A percentile compares a stretch with the other conserved stretches of the same genome.
phyloP scores from a whole-genome alignment of 2,797 vertebrate genomes.

The Prunella strophiata region DNA sequence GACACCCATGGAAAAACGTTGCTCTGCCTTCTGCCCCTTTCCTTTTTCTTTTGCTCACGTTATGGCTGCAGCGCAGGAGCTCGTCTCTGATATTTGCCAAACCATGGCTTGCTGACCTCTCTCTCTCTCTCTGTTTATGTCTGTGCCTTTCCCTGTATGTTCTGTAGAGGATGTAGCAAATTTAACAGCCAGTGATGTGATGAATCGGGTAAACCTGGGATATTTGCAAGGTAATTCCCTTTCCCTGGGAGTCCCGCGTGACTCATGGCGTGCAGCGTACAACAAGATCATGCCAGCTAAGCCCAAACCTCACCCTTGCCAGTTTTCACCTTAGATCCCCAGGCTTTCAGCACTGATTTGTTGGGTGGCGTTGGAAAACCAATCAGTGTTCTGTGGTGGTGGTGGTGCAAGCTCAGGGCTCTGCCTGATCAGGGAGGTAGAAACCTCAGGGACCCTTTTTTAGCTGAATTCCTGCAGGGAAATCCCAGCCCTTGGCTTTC shows the following conservation, averaged over 20 bases:
- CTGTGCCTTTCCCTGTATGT: constrained; percentile 79
- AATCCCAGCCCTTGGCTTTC: not conserved
- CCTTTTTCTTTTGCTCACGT: constrained; percentile 49
- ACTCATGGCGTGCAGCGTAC: constrained; percentile 51
- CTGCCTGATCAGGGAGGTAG: not conserved
- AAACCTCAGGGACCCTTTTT: not conserved
- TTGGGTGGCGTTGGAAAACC: not conserved
- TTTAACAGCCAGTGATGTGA: constrained; percentile 99
- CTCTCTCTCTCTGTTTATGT: constrained; percentile 80
- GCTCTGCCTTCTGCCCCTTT: constrained; percentile 40
- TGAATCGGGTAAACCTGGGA: constrained; percentile 99
- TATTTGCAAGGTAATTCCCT: constrained; percentile 98
- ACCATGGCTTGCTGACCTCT: constrained; percentile 86
- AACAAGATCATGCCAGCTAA: constrained; percentile 59
- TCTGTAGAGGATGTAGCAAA: constrained; percentile 99
- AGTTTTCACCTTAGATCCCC: constrained; percentile 49
- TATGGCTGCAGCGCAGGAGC: constrained; percentile 52
- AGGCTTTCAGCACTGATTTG: not conserved
- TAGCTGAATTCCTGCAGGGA: not conserved
- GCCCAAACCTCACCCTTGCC: constrained; percentile 4
- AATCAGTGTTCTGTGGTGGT: not conserved
- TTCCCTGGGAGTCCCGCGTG: constrained; percentile 67
- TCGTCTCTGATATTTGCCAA: constrained; percentile 65
- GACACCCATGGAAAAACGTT: not conserved
- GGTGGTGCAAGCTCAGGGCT: not conserved